Conservation (phyloP, 2,113 vertebrate genomes). For the Austrofundulus limnaeus region DNA sequence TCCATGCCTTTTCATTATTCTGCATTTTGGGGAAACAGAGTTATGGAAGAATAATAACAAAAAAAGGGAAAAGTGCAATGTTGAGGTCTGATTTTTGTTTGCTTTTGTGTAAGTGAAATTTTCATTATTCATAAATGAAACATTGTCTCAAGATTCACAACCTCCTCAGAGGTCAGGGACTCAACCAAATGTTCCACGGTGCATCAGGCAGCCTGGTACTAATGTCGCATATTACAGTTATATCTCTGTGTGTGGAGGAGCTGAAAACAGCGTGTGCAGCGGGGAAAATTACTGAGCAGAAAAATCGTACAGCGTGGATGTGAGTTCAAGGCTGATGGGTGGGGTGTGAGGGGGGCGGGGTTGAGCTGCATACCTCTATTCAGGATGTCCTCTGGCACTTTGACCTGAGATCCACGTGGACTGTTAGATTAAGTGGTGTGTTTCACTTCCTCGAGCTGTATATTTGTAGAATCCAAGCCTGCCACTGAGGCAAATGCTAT, state of each 20-base stretch:
- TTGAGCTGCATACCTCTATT: conserved; percentile 36
- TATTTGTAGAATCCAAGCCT: conserved; percentile 57
- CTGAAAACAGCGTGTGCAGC: conserved; percentile 13
- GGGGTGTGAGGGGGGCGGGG: too few species aligned
- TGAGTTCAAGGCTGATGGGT: conserved; percentile 8
- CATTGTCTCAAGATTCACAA: background rate
- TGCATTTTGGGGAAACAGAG: background rate
- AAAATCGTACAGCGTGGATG: conserved; percentile 9
- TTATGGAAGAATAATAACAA: conserved; percentile 5
- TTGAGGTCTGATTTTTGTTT: background rate
- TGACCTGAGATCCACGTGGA: conserved; percentile 58
- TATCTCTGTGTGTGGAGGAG: conserved; percentile 2
- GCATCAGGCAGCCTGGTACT: conserved; percentile 2
- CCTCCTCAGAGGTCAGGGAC: conserved; percentile 5
- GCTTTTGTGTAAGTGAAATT: background rate
- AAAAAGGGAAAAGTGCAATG: conserved; percentile 9
- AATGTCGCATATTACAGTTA: conserved; percentile 7
- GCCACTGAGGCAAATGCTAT: conserved; percentile 40
- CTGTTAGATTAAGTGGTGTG: conserved; percentile 68
- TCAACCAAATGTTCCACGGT: background rate
- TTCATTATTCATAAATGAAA: conserved; percentile 2
- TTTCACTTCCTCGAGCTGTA: conserved; percentile 59
- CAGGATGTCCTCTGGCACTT: conserved; percentile 19
- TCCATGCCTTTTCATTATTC: conserved; percentile 5
- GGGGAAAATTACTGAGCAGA: conserved; percentile 12